Base-by-base conservation (phyloP, 2,797 vertebrate species). In the Percopsis omiscomaycus region DNA sequence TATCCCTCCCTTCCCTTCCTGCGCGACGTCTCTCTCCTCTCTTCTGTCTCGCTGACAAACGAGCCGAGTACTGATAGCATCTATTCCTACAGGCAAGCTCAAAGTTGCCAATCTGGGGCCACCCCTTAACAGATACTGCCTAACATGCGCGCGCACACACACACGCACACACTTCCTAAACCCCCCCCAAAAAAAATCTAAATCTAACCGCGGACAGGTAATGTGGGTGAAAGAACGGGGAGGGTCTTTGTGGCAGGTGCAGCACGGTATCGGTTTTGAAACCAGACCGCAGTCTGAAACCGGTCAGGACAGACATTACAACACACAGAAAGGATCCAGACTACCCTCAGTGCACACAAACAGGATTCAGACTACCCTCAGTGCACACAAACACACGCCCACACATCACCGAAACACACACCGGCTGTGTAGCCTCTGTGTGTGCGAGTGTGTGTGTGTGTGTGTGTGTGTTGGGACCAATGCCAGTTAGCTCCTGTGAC, bases 11-110 rank as follows among this genome's bases (percentile, higher is more conserved):
- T 22, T 8, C 30, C 15, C 55, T 42, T 48, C 15, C 30, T 51
- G 15, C 49, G 12, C 11, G 6, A 42, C 11, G 32, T 3, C 48
- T 65, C 61, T 79, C 45, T 50, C 51, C 15, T 52, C 11, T 62
- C 42, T 14, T 56, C 64, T 64, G 53, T 64, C 27, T 64, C 22
- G 57, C 5, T 83, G 73, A 81, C 77, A 79, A 67, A 78, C 27
- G 45, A 63, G 68, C 71, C 68, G 55, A 71, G 64, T 74, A 58
- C 54, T 59, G 71, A 85, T 73, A 48, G 32, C 29, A 73, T 81
- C 77, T 74, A 15, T 64, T 75, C 59, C 66, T 70, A 63, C 71
- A 70, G 78, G 76, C 37, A 49, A 68, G 47, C 54, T 42, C 65
- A 55, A 66, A 79, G 64, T 52, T 76, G 66, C 50, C 69, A 69